A percentile compares a stretch with the other conserved stretches of the same genome.
These are phyloP conservation scores for Siniperca chuatsi DNA, from an alignment of 2,113 vertebrate genomes.

Conservation along the genomic window DNA sequence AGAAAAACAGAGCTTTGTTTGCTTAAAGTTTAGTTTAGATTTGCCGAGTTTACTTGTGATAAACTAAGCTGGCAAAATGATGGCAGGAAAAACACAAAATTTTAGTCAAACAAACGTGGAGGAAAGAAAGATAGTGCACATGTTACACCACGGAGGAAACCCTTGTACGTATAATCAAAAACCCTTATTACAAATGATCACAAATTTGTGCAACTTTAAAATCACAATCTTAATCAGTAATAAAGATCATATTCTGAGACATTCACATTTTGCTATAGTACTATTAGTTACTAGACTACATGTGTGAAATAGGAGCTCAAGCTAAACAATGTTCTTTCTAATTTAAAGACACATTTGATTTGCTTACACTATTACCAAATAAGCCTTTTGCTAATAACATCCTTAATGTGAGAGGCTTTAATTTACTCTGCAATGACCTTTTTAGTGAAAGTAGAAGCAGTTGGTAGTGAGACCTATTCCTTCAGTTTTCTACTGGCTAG, in stretches of 20 bases:
- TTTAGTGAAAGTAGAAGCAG: background rate
- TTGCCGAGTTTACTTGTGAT: background rate
- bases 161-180: no score
- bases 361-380: background rate
- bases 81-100: background rate
- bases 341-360: background rate
- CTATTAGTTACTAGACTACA: background rate
- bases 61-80: background rate
- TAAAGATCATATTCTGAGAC: background rate
- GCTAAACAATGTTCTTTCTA: no score
- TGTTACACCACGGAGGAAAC: no score
- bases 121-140: background rate
- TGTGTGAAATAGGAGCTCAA: background rate
- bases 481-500: background rate
- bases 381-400: background rate
- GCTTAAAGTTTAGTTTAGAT: conserved; percentile 7
- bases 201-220: background rate
- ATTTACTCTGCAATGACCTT: background rate
- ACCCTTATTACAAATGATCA: background rate
- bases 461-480: background rate
- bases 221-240: no score
- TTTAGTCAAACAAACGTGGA: background rate
- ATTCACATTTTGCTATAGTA: background rate
- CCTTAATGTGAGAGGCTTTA: background rate
- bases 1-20: conserved; percentile 25